These are phyloP conservation scores for Sphaerophoria taeniata DNA, from an alignment of 2,888 invertebrate genomes.

Conservation along the genomic window DNA sequence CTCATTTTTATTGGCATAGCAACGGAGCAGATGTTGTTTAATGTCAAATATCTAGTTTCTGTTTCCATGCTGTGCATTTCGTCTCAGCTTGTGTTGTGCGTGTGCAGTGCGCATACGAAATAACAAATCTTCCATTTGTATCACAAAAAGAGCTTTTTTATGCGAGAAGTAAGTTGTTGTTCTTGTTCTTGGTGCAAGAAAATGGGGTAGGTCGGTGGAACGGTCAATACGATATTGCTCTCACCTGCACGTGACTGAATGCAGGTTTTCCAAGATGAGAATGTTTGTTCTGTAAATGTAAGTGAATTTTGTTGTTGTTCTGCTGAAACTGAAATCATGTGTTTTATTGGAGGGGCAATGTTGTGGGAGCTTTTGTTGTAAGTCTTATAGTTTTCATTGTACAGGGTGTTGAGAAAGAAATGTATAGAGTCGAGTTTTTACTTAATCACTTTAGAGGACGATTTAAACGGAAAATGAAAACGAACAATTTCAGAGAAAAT, in stretches of 20 bases:
- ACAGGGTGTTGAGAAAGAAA: no score
- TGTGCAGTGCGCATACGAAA: neutral
- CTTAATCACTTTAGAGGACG: no score
- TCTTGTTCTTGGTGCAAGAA: neutral
- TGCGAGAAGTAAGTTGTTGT: neutral
- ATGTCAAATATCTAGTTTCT: conserved; percentile 49
- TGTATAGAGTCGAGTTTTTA: no score
- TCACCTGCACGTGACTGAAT: conserved; percentile 53
- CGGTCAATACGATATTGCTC: conserved; percentile 58
- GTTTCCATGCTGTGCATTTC: neutral
- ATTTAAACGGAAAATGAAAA: no score
- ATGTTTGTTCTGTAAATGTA: neutral
- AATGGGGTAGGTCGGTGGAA: conserved; percentile 65
- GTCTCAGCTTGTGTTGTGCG: conserved; percentile 1
- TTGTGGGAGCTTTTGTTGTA: no score
- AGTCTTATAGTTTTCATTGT: no score
- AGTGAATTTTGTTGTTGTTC: neutral
- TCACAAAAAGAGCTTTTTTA: conserved; percentile 34
- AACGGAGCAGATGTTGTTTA: conserved; percentile 70
- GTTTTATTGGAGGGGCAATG: neutral
- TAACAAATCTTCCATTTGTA: conserved; percentile 9
- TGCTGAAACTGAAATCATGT: neutral
- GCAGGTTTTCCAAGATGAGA: neutral
- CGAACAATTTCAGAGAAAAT: no score
- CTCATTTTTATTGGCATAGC: conserved; percentile 69